Percentiles rank a stretch among this genome's conserved stretches.
Evolutionary conservation across 2,888 invertebrate genomes (phyloP).

Genomic region (Caenorhabditis sp.): DNA sequence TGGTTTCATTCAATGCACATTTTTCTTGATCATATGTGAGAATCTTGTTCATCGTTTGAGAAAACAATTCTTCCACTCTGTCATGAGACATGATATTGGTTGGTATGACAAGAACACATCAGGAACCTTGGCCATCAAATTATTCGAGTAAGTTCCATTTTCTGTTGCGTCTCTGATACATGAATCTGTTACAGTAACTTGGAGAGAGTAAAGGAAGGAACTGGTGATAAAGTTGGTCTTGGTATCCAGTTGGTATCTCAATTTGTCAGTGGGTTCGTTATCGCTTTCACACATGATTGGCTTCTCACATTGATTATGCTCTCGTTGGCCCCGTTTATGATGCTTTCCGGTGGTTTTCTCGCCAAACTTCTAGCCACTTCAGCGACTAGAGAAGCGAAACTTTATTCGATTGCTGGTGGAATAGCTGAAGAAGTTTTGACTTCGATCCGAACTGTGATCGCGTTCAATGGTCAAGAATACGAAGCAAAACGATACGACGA

Average conservation of each 20-base stretch:
- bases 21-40: conserved; percentile 72
- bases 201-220: conserved; percentile 50
- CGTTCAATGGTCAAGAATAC: conserved; percentile 60
- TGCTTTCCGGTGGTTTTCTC: conserved; percentile 14
- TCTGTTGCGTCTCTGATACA: background rate
- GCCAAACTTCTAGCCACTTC: conserved; percentile 12
- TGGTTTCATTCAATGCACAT: conserved; percentile 64
- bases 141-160: conserved; percentile 49
- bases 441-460: conserved; percentile 61
- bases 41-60: conserved; percentile 74
- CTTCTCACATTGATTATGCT: conserved; percentile 55
- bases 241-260: conserved; percentile 52
- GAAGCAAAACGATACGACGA: conserved; percentile 52
- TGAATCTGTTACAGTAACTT: conserved; percentile 22
- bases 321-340: conserved; percentile 45
- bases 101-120: conserved; percentile 60
- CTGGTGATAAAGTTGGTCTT: conserved; percentile 61
- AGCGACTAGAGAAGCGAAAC: conserved; percentile 43
- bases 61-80: conserved; percentile 53
- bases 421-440: conserved; percentile 61
- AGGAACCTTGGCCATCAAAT: conserved; percentile 52
- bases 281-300: conserved; percentile 59
- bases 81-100: conserved; percentile 58
- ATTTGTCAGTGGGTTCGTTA: conserved; percentile 46
- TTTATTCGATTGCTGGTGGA: conserved; percentile 58